Conservation (phyloP, 1,140 invertebrate genomes). For the Gerris buenoi region DNA sequence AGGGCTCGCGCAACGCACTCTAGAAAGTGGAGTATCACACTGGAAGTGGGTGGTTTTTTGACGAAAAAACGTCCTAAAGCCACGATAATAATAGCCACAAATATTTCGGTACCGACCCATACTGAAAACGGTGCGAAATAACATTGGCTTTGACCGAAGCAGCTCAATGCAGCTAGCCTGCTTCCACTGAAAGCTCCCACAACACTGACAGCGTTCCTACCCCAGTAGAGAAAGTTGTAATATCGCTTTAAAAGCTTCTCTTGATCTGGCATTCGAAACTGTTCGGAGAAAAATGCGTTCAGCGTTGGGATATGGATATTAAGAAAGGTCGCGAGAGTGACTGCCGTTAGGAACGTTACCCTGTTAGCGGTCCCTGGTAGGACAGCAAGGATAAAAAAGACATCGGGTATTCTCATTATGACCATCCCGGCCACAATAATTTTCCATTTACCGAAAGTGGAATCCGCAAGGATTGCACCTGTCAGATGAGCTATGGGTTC, state of each 20-base stretch:
- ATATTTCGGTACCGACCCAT: background rate
- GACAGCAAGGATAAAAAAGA: background rate
- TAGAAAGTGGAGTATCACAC: background rate
- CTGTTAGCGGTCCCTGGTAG: background rate
- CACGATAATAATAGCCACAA: background rate
- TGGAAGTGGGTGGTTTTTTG: background rate
- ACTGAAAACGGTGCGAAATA: background rate
- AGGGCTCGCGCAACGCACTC: background rate
- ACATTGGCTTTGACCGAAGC: background rate
- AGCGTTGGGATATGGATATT: background rate
- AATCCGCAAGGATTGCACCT: background rate
- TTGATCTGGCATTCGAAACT: constrained; percentile 2
- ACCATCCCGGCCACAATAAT: background rate
- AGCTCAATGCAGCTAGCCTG: background rate
- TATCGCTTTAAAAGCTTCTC: background rate
- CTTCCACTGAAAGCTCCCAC: background rate
- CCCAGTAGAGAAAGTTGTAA: background rate
- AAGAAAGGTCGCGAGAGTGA: background rate
- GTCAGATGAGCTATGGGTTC: background rate
- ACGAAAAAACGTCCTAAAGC: background rate
- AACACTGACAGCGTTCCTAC: background rate
- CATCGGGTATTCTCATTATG: background rate
- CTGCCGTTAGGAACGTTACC: background rate
- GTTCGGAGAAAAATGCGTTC: background rate
- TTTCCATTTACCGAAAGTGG: background rate